Conservation (phyloP, 2,888 invertebrate genomes). For the Dysmachus trigonus region DNA sequence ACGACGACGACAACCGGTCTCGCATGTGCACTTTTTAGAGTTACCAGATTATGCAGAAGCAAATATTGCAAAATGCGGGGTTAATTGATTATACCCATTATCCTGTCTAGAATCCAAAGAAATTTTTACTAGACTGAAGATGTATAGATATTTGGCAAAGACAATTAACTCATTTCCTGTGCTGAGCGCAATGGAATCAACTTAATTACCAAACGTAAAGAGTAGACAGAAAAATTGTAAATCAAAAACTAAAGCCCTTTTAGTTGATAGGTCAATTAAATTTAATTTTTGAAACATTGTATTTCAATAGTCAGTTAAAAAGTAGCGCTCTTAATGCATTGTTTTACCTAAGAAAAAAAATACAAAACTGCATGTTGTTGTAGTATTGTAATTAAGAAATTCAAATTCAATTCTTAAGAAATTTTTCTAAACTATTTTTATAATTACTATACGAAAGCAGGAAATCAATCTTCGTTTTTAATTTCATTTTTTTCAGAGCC, state of each 20-base stretch:
- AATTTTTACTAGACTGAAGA: neutral
- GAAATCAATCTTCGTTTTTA: too few species aligned
- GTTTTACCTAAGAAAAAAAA: too few species aligned
- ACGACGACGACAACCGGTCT: slow-evolving; percentile 44
- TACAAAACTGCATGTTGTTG: too few species aligned
- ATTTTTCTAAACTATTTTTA: too few species aligned
- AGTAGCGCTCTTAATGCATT: too few species aligned
- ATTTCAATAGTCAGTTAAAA: too few species aligned
- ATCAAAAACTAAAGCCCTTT: neutral
- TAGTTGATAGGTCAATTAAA: neutral
- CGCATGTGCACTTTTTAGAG: slow-evolving; percentile 40
- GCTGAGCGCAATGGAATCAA: neutral
- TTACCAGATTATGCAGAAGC: slow-evolving; percentile 26
- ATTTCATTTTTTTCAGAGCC: too few species aligned
- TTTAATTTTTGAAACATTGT: too few species aligned
- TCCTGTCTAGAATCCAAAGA: neutral
- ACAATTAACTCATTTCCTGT: neutral
- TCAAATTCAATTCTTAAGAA: too few species aligned
- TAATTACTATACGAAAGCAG: too few species aligned
- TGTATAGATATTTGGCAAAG: neutral
- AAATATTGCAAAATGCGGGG: neutral
- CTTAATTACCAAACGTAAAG: neutral
- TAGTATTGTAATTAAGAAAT: too few species aligned
- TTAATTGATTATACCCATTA: neutral
- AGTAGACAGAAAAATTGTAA: neutral